Evolutionary conservation across 2,113 vertebrate species (phyloP).

Genomic region (Atherinomorus stipes): DNA sequence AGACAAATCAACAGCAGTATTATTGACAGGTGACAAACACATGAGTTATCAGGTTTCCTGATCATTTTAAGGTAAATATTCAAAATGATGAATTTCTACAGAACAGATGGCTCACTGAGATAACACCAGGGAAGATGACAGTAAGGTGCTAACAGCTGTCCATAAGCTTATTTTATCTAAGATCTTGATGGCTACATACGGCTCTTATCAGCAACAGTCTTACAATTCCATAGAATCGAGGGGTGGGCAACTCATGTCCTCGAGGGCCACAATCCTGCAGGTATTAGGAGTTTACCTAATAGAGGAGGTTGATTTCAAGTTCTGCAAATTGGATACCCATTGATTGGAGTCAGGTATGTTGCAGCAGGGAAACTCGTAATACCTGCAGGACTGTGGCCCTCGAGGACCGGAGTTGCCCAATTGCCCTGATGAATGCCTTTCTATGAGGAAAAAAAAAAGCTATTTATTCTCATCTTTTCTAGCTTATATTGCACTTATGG

Average conservation of each 20-base stretch:
- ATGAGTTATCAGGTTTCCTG: background rate
- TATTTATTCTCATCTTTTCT: background rate
- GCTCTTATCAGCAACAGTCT: background rate
- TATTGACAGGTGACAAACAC: background rate
- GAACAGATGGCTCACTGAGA: constrained; percentile 5
- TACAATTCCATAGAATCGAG: constrained; percentile 7
- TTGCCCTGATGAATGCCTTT: constrained; percentile 6
- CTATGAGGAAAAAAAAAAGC: background rate
- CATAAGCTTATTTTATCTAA: background rate
- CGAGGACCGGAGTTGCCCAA: too few relatives aligned
- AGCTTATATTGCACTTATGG: background rate
- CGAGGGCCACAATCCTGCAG: too few relatives aligned
- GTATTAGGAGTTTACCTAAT: too few relatives aligned
- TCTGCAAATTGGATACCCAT: too few relatives aligned
- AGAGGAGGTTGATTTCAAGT: too few relatives aligned
- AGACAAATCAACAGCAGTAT: constrained; percentile 15
- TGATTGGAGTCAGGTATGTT: too few relatives aligned
- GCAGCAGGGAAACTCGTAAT: too few relatives aligned
- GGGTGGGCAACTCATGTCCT: too few relatives aligned
- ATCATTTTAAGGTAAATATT: background rate
- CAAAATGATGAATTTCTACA: background rate
- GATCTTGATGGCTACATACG: background rate
- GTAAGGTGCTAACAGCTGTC: background rate
- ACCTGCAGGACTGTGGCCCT: too few relatives aligned
- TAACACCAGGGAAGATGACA: background rate